Evolutionary conservation across 2,113 vertebrate species (phyloP).

Genomic region (Ibidorhyncha struthersii): DNA sequence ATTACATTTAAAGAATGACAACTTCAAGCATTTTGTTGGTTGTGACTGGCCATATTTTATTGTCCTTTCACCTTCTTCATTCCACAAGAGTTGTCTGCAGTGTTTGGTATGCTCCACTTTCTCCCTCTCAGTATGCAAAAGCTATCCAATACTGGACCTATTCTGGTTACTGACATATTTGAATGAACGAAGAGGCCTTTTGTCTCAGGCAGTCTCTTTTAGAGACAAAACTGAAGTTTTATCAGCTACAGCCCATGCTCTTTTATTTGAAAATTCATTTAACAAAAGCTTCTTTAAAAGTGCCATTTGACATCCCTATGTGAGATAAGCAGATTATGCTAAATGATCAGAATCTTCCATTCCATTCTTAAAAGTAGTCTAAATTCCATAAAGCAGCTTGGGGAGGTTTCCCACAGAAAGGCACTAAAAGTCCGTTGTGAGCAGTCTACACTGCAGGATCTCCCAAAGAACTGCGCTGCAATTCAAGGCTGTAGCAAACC

Average conservation of each 20-base stretch:
- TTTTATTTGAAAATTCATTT: not conserved
- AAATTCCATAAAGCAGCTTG: not conserved
- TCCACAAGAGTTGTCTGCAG: not conserved
- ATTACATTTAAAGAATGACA: not conserved
- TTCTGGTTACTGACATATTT: not conserved
- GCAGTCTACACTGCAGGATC: not conserved
- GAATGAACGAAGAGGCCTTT: not conserved
- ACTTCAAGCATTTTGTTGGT: not conserved
- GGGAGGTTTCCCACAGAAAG: not conserved
- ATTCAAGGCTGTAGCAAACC: not conserved
- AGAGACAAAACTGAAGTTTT: not conserved
- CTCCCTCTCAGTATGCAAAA: not conserved
- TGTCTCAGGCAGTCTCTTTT: not conserved
- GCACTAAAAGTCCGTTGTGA: fast-evolving
- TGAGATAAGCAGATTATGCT: not conserved
- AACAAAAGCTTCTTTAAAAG: not conserved
- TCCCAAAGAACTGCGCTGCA: not conserved
- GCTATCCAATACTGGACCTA: not conserved
- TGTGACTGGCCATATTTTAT: not conserved
- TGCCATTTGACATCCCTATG: not conserved
- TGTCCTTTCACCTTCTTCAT: fast-evolving
- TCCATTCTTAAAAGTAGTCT: not conserved
- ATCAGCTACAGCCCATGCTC: no score
- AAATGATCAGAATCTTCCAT: not conserved
- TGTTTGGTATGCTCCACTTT: not conserved